phyloP scores from a whole-genome alignment of 1,140 invertebrate genomes.

The Drosophila biarmipes region DNA sequence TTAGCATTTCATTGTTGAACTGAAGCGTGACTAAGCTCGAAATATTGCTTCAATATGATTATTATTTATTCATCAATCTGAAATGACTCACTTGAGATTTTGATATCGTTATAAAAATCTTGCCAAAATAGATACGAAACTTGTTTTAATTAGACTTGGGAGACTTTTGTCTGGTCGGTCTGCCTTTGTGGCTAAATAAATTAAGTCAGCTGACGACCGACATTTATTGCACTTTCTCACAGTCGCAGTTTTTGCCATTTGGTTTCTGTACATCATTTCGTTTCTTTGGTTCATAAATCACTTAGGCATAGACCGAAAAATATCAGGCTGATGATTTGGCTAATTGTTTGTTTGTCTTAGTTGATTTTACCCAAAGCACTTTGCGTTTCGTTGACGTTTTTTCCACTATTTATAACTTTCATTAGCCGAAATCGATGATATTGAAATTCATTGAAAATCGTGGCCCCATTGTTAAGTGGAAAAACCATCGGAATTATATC shows the following conservation, averaged over 20 bases:
- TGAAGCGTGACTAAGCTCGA: slow-evolving; percentile 55
- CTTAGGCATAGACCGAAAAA: neutral
- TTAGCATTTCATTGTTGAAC: slow-evolving; percentile 46
- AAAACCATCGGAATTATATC: slow-evolving; percentile 27
- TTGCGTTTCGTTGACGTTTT: slow-evolving; percentile 3
- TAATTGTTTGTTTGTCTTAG: slow-evolving; percentile 31
- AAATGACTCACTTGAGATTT: slow-evolving; percentile 34
- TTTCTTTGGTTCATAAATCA: slow-evolving; percentile 13
- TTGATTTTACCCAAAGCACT: slow-evolving; percentile 15
- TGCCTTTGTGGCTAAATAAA: slow-evolving; percentile 40
- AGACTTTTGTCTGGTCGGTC: slow-evolving; percentile 18
- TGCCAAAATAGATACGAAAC: slow-evolving; percentile 32
- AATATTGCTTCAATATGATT: slow-evolving; percentile 44
- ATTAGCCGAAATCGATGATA: slow-evolving; percentile 1
- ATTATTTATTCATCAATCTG: slow-evolving; percentile 45
- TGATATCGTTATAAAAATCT: slow-evolving; percentile 17
- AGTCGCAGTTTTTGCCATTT: slow-evolving; percentile 19
- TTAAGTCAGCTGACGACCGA: slow-evolving; percentile 24
- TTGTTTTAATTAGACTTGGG: slow-evolving; percentile 48
- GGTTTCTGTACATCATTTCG: slow-evolving; percentile 25
- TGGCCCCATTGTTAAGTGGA: slow-evolving; percentile 20
- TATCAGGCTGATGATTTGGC: slow-evolving; percentile 8
- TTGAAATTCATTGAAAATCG: slow-evolving; percentile 33
- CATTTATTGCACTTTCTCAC: slow-evolving; percentile 61
- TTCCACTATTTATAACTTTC: slow-evolving; percentile 1